Percentiles rank a stretch among this genome's conserved stretches.
Conservation (phyloP, 2,797 vertebrate species). For the Passerculus sandwichensis region DNA sequence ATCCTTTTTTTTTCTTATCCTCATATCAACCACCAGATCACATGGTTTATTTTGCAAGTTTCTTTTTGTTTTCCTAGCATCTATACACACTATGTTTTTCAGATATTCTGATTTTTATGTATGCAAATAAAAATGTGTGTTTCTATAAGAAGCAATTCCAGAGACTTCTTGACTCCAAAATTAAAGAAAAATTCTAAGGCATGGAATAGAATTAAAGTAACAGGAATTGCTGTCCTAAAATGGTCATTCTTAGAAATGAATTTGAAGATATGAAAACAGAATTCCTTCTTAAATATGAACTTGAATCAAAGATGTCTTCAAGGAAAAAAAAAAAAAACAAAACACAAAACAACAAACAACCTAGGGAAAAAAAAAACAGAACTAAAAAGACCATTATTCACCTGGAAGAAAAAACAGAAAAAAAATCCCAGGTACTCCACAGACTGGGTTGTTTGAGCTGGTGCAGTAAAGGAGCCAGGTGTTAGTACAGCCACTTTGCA, state of each 20-base stretch:
- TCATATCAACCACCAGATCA: not conserved
- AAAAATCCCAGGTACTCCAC: not conserved
- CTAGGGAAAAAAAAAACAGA: not conserved
- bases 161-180: not conserved
- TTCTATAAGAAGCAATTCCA: not conserved
- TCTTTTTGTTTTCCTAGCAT: not conserved
- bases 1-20: not conserved
- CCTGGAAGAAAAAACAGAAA: not conserved
- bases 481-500: not conserved
- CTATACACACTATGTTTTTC: not conserved
- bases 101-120: not conserved
- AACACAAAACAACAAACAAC: no score
- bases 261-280: not conserved
- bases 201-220: not conserved
- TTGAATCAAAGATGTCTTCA: not conserved
- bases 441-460: not conserved
- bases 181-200: not conserved
- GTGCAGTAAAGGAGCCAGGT: not conserved
- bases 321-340: not conserved
- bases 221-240: not conserved
- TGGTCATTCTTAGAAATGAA: not conserved
- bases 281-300: not conserved
- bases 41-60: not conserved
- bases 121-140: not conserved
- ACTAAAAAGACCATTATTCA: not conserved